Evolutionary conservation across 2,888 invertebrate species (phyloP).

Genomic region (Trichopoda pennipes): DNA sequence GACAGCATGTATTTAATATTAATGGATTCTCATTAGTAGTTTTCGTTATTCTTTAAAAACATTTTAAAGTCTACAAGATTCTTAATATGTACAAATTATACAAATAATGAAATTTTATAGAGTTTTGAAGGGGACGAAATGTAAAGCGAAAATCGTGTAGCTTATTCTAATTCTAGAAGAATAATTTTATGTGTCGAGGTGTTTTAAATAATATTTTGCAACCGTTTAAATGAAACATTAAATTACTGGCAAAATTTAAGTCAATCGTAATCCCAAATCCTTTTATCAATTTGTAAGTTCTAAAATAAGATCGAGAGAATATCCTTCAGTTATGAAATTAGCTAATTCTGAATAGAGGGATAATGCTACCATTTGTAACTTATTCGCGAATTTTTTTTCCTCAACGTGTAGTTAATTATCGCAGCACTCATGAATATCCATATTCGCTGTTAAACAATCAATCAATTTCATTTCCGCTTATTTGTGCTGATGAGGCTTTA

Average conservation of each 20-base stretch:
- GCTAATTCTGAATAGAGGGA: no score
- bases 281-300: no score
- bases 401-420: no score
- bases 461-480: no score
- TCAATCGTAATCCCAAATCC: background rate
- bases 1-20: conserved; percentile 76
- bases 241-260: background rate
- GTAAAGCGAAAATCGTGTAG: conserved; percentile 16
- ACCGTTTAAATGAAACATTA: conserved; percentile 23
- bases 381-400: no score
- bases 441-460: no score
- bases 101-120: background rate
- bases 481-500: no score
- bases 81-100: conserved; percentile 13
- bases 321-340: no score
- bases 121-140: conserved; percentile 4
- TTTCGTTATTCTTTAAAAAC: conserved; percentile 45
- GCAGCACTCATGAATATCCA: no score
- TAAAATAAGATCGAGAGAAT: no score
- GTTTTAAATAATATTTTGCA: conserved; percentile 6
- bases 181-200: conserved; percentile 9
- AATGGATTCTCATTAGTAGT: conserved; percentile 78
- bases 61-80: conserved; percentile 50
- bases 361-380: no score
- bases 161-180: conserved; percentile 3